These are phyloP conservation scores for Aromia moschata DNA, from an alignment of 2,888 invertebrate genomes.

Conservation along the genomic window DNA sequence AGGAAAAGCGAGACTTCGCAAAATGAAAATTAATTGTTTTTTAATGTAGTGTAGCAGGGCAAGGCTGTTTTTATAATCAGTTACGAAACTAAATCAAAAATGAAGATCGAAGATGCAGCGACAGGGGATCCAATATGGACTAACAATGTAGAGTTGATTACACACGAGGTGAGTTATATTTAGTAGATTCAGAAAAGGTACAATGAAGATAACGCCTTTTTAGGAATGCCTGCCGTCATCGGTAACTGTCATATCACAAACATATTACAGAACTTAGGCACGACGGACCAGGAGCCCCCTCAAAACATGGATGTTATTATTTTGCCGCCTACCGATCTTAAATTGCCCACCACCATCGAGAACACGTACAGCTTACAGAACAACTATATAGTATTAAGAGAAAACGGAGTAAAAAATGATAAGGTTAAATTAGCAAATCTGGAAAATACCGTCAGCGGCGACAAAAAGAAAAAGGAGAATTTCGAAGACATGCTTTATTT, in stretches of 20 bases:
- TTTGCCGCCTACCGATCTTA: slow-evolving; percentile 49
- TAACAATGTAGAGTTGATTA: slow-evolving; percentile 52
- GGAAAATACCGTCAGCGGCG: background rate
- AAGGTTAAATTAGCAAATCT: slow-evolving; percentile 23
- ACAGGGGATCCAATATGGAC: slow-evolving; percentile 55
- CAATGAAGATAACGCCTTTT: no score
- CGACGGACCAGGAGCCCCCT: slow-evolving; percentile 42
- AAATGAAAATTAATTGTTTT: no score
- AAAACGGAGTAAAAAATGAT: slow-evolving; percentile 39
- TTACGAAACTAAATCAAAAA: no score
- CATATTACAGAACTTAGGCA: slow-evolving; percentile 56
- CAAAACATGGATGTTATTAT: slow-evolving; percentile 54
- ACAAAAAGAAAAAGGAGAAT: slow-evolving; percentile 41
- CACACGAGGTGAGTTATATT: slow-evolving; percentile 50
- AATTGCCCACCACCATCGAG: slow-evolving; percentile 45
- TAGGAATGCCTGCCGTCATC: no score
- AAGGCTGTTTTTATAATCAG: no score
- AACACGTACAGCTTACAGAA: slow-evolving; percentile 39
- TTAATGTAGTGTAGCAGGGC: no score
- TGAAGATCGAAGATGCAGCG: slow-evolving; percentile 53
- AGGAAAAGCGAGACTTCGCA: no score
- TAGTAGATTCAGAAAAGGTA: no score
- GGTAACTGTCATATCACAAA: slow-evolving; percentile 58
- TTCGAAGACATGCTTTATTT: slow-evolving; percentile 58
- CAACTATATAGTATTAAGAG: slow-evolving; percentile 53